A percentile compares a stretch with the other conserved stretches of the same genome.
Evolutionary conservation across 2,888 invertebrate species (phyloP).

Genomic region (Plagodis pulveraria): DNA sequence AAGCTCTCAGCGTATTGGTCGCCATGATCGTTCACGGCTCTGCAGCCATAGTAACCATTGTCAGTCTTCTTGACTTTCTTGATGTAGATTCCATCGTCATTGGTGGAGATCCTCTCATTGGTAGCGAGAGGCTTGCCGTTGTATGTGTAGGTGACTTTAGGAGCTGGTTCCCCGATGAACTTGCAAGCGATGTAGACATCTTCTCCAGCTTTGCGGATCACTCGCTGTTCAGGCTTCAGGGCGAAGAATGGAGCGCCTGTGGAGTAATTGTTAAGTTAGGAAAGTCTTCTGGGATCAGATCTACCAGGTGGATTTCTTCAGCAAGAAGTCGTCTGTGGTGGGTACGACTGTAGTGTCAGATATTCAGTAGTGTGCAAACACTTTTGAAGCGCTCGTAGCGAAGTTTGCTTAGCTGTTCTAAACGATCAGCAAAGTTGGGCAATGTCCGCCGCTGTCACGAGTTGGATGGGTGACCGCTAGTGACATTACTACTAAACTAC

Average conservation of each 20-base stretch:
- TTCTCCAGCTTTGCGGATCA: slow-evolving; percentile 48
- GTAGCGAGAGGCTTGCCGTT: slow-evolving; percentile 53
- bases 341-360: too few species aligned
- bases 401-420: too few species aligned
- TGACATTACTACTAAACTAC: too few species aligned
- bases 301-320: too few species aligned
- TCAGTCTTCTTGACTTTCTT: slow-evolving; percentile 54
- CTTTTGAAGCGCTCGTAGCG: too few species aligned
- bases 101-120: slow-evolving; percentile 37
- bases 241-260: slow-evolving; percentile 60
- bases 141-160: slow-evolving; percentile 55
- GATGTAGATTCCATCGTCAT: slow-evolving; percentile 54
- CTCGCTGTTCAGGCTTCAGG: slow-evolving; percentile 46
- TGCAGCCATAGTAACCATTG: slow-evolving; percentile 70
- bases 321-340: too few species aligned
- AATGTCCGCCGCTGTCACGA: too few species aligned
- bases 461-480: too few species aligned
- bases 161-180: slow-evolving; percentile 52
- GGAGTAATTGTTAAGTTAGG: slow-evolving; percentile 11
- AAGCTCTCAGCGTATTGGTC: slow-evolving; percentile 55
- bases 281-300: too few species aligned
- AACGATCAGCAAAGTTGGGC: too few species aligned
- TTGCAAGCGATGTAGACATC: slow-evolving; percentile 63
- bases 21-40: slow-evolving; percentile 56
- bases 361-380: too few species aligned